A percentile compares a stretch with the other conserved stretches of the same genome.
These are phyloP conservation scores for Clivina fossor DNA, from an alignment of 2,888 invertebrate species.

Conservation along the genomic window DNA sequence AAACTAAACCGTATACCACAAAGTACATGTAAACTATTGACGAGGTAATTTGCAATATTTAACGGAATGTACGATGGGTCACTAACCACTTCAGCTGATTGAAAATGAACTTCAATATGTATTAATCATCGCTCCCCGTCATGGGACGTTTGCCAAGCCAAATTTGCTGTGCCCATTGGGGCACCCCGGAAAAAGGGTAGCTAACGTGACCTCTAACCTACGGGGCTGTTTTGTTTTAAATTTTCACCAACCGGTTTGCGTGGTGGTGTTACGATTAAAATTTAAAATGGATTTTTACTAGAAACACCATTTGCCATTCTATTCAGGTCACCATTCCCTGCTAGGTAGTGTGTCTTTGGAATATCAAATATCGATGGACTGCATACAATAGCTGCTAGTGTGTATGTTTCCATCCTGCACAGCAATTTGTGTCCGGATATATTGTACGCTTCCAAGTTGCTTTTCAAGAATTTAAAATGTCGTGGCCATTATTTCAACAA, in stretches of 20 bases:
- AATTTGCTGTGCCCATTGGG: background rate
- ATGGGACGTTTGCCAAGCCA: too few species aligned
- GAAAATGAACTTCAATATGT: too few species aligned
- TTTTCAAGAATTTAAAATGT: too few species aligned
- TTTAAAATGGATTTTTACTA: constrained; percentile 29
- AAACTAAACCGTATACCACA: too few species aligned
- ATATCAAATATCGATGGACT: constrained; percentile 23
- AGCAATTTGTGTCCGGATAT: background rate
- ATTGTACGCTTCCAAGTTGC: too few species aligned
- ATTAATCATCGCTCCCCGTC: too few species aligned
- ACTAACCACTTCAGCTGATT: too few species aligned
- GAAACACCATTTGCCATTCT: constrained; percentile 18
- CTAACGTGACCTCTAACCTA: background rate
- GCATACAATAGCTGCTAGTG: constrained; percentile 5
- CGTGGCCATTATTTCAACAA: too few species aligned
- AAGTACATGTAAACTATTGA: too few species aligned
- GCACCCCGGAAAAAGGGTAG: background rate
- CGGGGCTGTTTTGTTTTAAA: constrained; percentile 17
- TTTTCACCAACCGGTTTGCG: constrained; percentile 13
- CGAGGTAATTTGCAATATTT: too few species aligned
- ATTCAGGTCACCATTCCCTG: constrained; percentile 11
- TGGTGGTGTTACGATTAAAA: constrained; percentile 22
- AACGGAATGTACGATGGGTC: too few species aligned
- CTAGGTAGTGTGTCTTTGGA: constrained; percentile 16
- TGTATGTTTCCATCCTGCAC: too few species aligned